Percentiles rank a stretch among this genome's conserved stretches.
These are phyloP conservation scores for Sogatella furcifera DNA, from an alignment of 1,140 invertebrate species.

Conservation along the genomic window DNA sequence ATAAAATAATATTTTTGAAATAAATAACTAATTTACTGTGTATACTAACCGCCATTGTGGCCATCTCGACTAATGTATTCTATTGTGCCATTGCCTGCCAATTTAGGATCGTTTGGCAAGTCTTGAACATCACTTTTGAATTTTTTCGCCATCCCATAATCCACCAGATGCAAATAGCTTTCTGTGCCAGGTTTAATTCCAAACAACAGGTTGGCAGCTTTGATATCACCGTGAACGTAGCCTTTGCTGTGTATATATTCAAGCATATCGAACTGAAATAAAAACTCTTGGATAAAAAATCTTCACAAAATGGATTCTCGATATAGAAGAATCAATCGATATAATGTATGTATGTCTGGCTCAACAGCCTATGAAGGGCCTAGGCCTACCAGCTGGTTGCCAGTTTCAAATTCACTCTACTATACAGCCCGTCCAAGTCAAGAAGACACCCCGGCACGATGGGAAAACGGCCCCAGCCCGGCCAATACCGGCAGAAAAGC, in stretches of 20 bases:
- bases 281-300: conserved; percentile 2
- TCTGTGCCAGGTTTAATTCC: conserved; percentile 51
- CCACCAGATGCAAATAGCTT: conserved; percentile 78
- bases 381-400: too few species aligned
- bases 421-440: too few species aligned
- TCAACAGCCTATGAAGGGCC: too few species aligned
- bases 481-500: too few species aligned
- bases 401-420: too few species aligned
- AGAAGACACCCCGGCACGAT: too few species aligned
- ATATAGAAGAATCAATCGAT: too few species aligned
- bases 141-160: conserved; percentile 88
- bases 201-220: conserved; percentile 80
- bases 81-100: conserved; percentile 92
- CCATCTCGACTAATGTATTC: conserved; percentile 94
- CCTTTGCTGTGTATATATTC: conserved; percentile 78
- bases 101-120: conserved; percentile 76
- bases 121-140: conserved; percentile 59
- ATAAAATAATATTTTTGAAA: too few species aligned
- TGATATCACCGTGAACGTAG: conserved; percentile 88
- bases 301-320: too few species aligned
- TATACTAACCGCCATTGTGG: conserved; percentile 62
- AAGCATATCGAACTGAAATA: conserved; percentile 61
- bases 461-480: too few species aligned
- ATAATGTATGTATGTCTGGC: too few species aligned
- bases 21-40: too few species aligned